Evolutionary conservation across 2,113 vertebrate genomes (phyloP).

Genomic region (Thunnus maccoyii): DNA sequence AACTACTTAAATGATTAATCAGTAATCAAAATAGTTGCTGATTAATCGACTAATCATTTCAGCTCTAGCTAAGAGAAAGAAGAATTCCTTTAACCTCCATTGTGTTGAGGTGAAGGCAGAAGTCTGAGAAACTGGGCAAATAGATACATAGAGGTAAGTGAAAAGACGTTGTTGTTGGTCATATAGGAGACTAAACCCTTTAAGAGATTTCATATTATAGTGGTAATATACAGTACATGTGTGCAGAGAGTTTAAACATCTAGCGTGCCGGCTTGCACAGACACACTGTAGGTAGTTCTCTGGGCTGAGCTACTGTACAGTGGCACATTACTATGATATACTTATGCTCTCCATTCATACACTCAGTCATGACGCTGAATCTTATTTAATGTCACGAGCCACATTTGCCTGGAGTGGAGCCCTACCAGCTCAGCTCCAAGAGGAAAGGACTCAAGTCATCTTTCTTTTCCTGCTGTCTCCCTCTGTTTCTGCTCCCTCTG

Average conservation of each 20-base stretch:
- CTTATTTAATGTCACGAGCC: slow-evolving; percentile 70
- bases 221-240: neutral
- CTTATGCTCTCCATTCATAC: slow-evolving; percentile 64
- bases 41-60: too few species aligned
- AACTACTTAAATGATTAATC: too few species aligned
- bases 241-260: neutral
- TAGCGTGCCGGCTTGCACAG: slow-evolving; percentile 9
- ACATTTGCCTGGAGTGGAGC: slow-evolving; percentile 66
- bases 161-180: too few species aligned
- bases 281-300: slow-evolving; percentile 25
- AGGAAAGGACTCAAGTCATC: slow-evolving; percentile 65
- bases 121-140: too few species aligned
- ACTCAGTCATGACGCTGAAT: slow-evolving; percentile 61
- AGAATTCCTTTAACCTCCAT: too few species aligned
- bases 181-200: neutral
- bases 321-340: slow-evolving; percentile 64
- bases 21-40: too few species aligned
- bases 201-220: neutral
- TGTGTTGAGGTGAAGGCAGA: too few species aligned
- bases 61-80: too few species aligned
- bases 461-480: slow-evolving; percentile 50
- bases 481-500: slow-evolving; percentile 26
- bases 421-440: slow-evolving; percentile 50
- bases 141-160: neutral
- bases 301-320: slow-evolving; percentile 45